Conservation (phyloP, 1,140 invertebrate species). For the Drosophila arawakana region DNA sequence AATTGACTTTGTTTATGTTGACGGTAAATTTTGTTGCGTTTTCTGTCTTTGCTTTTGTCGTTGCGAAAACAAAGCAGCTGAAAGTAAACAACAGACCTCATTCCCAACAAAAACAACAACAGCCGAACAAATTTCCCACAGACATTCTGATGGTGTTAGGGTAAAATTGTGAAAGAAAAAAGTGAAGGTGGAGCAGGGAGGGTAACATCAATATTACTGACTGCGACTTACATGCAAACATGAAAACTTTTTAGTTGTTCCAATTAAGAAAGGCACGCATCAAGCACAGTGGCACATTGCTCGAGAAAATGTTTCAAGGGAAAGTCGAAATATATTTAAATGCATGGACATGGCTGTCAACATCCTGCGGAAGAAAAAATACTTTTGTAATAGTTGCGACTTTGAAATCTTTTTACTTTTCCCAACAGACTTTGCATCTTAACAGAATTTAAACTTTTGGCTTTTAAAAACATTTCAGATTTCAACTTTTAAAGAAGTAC, state of each 20-base stretch:
- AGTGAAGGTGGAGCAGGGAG: constrained; percentile 11
- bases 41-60: constrained; percentile 41
- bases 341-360: background rate
- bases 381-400: background rate
- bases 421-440: too few relatives aligned
- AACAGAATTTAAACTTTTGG: too few relatives aligned
- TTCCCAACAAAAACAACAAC: constrained; percentile 67
- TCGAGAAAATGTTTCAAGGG: constrained; percentile 22
- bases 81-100: constrained; percentile 79
- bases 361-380: background rate
- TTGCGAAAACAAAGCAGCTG: constrained; percentile 61
- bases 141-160: constrained; percentile 6
- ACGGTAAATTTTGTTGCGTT: constrained; percentile 24
- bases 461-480: too few relatives aligned
- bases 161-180: too few relatives aligned
- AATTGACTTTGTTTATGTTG: constrained; percentile 50
- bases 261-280: constrained; percentile 50
- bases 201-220: constrained; percentile 30
- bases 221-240: constrained; percentile 61
- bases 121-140: constrained; percentile 68
- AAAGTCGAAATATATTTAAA: constrained; percentile 22
- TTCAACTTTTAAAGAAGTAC: too few relatives aligned
- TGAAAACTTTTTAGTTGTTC: constrained; percentile 55
- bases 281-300: constrained; percentile 14
- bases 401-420: too few relatives aligned